Evolutionary conservation across 2,888 invertebrate genomes (phyloP), one percentile per base, ranked within the genome.

Genomic region (Watsonalla cultraria): DNA sequence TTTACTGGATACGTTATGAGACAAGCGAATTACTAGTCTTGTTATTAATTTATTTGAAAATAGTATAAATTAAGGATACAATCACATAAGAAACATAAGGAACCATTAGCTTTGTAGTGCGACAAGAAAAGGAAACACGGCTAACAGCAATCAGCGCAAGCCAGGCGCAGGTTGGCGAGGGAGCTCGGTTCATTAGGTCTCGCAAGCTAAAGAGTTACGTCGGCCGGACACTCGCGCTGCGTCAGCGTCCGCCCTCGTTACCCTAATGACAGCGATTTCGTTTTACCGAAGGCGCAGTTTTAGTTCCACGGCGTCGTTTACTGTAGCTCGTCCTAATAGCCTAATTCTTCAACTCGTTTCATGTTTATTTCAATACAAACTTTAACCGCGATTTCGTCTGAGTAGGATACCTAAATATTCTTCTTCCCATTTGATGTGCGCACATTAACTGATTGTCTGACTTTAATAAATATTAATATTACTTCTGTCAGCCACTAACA

Each of bases 251-350:
- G 73, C 67, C 79, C 86, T 87, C 89, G 88, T 88, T 88, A 88
- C 82, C 80, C 84, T 90, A 90, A 90, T 87, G 88, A 87, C 81
- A 86, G 80, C 85, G 83, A 88, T 88, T 88, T 86, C 78, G 80
- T 82, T 82, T 78, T 76, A 74, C 74, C 76, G 78, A 76, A 77
- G 80, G 82, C 82, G 80, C 78, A 84, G 81, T 86, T 86, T 86
- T 83, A 83, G 84, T 85, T 84, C 74, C 72, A 76, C 71, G 69
- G 76, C 78, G 74, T 78, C 83, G 83, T 86, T 84, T 84, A 82
- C 82, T 84, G 80, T 82, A 84, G 76, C 82, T 77, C 81, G 74
- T 76, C 74, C 80, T 86, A 87, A 87, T 87, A 84, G 79, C 75
- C 80, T 79, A 80, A 84, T 83, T 80, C 78, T 80, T 77, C 66